Base-by-base conservation (phyloP, 2,888 invertebrate genomes). In the Anodontia alba region DNA sequence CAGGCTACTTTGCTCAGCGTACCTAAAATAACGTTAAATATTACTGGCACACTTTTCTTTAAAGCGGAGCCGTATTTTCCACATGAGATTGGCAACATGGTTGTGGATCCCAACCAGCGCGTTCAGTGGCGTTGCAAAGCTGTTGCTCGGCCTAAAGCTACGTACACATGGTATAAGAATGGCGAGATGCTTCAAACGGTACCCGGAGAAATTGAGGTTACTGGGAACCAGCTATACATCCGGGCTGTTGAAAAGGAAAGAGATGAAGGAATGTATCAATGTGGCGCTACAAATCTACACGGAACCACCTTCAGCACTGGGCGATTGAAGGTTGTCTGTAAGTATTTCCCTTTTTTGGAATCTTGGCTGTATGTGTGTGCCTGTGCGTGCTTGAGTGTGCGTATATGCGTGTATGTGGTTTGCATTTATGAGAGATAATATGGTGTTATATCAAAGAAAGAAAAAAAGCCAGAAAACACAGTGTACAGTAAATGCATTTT, bases 181-280 rank as follows among this genome's bases (percentile, higher is more conserved):
- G 85, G 85, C 17, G 26, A 66, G n/a, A 3, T 36, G 69, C 15
- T 67, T 8, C 33, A 67, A 7, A 43, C 23, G 10, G 23, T 33
- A 29, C 29, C 42, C 77, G 81, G 77, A 12, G 77, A 86, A 42
- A 80, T 85, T n/a, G 72, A 78, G 46, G 81, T 87, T 29, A 42
- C 46, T 12, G 76, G 76, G 12, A 92, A 91, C 74, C 69, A 78
- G 10, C 73, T 92, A 71, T 84, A 78, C 36, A 92, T 93, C 54
- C 38, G 69, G 12, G 42, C 73, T 12, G 79, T 81, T 0, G 23
- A 67, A 7, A 57, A 38, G 31, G 72, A 26, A 3, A 49, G 31
- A 17, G 83, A 99, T 94, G 96, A 97, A 73, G 99, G 97, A 38
- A 98, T 99, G 98, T 99, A 97, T 94, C 99, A 99, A 92, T 99